A percentile compares a stretch with the other conserved stretches of the same genome.
Conservation (phyloP, 2,888 invertebrate species). For the Andrena minutula region DNA sequence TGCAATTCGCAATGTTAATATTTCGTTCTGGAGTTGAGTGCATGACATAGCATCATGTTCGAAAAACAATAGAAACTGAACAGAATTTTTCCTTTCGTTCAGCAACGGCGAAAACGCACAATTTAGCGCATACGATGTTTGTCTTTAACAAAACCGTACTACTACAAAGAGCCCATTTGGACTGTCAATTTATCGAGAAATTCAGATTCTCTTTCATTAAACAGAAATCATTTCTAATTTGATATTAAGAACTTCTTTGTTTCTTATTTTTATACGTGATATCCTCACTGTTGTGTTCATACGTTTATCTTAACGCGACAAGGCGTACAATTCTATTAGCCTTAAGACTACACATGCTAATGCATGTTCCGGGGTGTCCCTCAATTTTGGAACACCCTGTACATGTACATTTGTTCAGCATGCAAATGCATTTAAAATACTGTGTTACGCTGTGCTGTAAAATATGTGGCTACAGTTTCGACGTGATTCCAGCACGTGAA, state of each 20-base stretch:
- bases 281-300: not conserved
- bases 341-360: not conserved
- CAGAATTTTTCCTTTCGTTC: not conserved
- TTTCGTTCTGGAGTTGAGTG: not conserved
- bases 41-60: conserved; percentile 2
- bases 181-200: not conserved
- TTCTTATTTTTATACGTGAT: not conserved
- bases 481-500: conserved; percentile 3
- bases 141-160: not conserved
- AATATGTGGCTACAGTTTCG: not conserved
- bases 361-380: too few species aligned
- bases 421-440: not conserved
- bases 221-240: not conserved
- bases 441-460: not conserved
- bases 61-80: not conserved
- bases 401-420: not conserved
- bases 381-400: too few species aligned
- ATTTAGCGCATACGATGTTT: not conserved
- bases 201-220: not conserved
- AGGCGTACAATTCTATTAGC: not conserved
- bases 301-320: not conserved
- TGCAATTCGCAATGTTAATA: not conserved
- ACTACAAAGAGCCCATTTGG: not conserved
- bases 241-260: not conserved
- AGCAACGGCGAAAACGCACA: not conserved